Conservation (phyloP, 2,797 vertebrate genomes). For the Poecilia velifera region DNA sequence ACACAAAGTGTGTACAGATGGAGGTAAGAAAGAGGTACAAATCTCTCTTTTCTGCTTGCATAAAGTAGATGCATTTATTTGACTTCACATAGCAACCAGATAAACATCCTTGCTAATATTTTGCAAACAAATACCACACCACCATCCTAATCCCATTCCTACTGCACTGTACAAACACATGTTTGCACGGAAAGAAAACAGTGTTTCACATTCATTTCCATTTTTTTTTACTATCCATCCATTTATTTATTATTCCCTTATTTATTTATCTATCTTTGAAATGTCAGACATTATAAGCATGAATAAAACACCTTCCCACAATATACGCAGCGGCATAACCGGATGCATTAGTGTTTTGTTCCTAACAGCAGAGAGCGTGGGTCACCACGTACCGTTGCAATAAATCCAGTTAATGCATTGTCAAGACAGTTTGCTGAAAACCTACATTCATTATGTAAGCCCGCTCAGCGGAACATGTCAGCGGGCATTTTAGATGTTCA, state of each 20-base stretch:
- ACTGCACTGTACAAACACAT: slow-evolving; percentile 31
- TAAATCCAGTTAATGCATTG: slow-evolving; percentile 72
- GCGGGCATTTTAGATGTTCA: slow-evolving; percentile 62
- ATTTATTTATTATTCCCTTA: neutral
- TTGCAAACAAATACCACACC: slow-evolving; percentile 15
- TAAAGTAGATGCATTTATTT: slow-evolving; percentile 29
- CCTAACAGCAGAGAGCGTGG: slow-evolving; percentile 58
- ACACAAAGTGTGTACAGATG: neutral
- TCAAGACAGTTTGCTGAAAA: slow-evolving; percentile 71
- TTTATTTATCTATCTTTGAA: slow-evolving; percentile 36
- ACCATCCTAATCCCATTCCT: slow-evolving; percentile 30
- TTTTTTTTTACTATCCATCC: neutral
- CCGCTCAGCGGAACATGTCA: slow-evolving; percentile 65
- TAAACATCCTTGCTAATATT: slow-evolving; percentile 9
- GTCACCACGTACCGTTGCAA: slow-evolving; percentile 61
- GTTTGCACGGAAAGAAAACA: slow-evolving; percentile 27
- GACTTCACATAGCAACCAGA: neutral
- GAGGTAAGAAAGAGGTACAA: neutral
- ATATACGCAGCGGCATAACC: slow-evolving; percentile 47
- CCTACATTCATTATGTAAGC: slow-evolving; percentile 71
- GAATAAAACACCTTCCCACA: slow-evolving; percentile 47
- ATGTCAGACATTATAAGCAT: slow-evolving; percentile 54
- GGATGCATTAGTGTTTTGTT: slow-evolving; percentile 61
- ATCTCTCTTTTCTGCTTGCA: neutral
- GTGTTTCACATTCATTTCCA: slow-evolving; percentile 27